A percentile compares a stretch with the other conserved stretches of the same genome.
These are phyloP conservation scores for Salminus brasiliensis DNA, from an alignment of 2,113 vertebrate genomes.

Conservation along the genomic window DNA sequence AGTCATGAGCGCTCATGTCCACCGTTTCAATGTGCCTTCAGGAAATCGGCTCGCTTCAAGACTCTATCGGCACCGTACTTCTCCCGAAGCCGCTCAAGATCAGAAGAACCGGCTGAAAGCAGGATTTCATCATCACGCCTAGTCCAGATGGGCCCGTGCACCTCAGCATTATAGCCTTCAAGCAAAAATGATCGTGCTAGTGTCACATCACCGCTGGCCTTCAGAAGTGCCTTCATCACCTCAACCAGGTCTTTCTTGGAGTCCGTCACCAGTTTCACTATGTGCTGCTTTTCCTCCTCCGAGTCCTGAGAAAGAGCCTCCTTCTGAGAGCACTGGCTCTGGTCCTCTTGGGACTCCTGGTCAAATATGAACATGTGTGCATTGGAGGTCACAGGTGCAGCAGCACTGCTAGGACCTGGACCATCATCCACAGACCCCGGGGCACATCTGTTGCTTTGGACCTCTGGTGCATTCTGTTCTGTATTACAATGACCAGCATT, in stretches of 20 bases:
- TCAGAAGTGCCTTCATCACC: slow-evolving; percentile 88
- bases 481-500: neutral
- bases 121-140: slow-evolving; percentile 64
- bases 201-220: slow-evolving; percentile 83
- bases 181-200: slow-evolving; percentile 77
- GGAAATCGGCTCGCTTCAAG: slow-evolving; percentile 68
- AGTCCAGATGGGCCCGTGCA: slow-evolving; percentile 59
- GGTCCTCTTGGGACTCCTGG: slow-evolving; percentile 65
- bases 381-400: slow-evolving; percentile 31
- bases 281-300: slow-evolving; percentile 62
- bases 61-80: slow-evolving; percentile 67
- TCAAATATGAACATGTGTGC: slow-evolving; percentile 73
- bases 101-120: slow-evolving; percentile 40
- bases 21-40: slow-evolving; percentile 43
- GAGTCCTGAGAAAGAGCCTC: slow-evolving; percentile 34
- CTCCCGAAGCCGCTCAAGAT: slow-evolving; percentile 56
- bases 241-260: slow-evolving; percentile 78
- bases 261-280: slow-evolving; percentile 80
- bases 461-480: neutral
- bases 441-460: neutral
- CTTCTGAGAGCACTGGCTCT: slow-evolving; percentile 33
- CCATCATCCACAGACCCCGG: neutral
- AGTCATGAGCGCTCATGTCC: neutral
- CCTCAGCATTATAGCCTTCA: slow-evolving; percentile 57
- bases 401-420: neutral